Conservation (phyloP, 2,113 vertebrate species). For the Suncus etruscus region DNA sequence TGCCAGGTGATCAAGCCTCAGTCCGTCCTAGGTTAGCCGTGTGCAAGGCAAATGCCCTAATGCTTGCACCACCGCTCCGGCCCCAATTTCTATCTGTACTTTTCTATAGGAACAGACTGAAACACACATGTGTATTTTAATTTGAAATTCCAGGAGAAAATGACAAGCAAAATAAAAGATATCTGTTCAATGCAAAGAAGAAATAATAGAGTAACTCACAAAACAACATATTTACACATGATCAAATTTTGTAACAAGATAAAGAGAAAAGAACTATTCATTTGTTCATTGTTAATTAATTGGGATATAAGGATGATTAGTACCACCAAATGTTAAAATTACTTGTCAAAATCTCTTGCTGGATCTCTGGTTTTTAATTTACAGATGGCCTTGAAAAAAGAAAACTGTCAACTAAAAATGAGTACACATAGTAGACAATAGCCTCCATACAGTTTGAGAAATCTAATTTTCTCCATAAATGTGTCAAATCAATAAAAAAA, state of each 20-base stretch:
- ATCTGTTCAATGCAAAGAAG: neutral
- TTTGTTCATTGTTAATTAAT: slow-evolving; percentile 19
- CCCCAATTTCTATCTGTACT: neutral
- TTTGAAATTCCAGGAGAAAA: slow-evolving; percentile 17
- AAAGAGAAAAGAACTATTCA: slow-evolving; percentile 32
- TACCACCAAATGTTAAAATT: neutral
- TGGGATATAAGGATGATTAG: neutral
- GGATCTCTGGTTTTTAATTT: slow-evolving; percentile 37
- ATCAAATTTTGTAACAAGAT: slow-evolving; percentile 36
- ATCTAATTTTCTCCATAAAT: slow-evolving; percentile 60
- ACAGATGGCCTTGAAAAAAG: slow-evolving; percentile 40
- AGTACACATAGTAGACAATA: neutral
- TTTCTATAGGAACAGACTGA: neutral
- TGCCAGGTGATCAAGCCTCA: too few relatives aligned
- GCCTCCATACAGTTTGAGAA: slow-evolving; percentile 49
- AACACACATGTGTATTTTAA: neutral
- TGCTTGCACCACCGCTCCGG: too few relatives aligned
- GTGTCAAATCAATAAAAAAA: slow-evolving; percentile 62
- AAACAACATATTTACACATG: neutral
- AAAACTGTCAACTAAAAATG: slow-evolving; percentile 3
- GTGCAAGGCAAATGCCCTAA: too few relatives aligned
- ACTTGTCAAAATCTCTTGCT: neutral
- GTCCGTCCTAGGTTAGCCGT: too few relatives aligned
- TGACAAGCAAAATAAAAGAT: neutral
- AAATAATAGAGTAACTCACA: neutral